These are phyloP conservation scores for Caenorhabditis briggsae DNA, from an alignment of 1,140 invertebrate species.

Conservation along the genomic window DNA sequence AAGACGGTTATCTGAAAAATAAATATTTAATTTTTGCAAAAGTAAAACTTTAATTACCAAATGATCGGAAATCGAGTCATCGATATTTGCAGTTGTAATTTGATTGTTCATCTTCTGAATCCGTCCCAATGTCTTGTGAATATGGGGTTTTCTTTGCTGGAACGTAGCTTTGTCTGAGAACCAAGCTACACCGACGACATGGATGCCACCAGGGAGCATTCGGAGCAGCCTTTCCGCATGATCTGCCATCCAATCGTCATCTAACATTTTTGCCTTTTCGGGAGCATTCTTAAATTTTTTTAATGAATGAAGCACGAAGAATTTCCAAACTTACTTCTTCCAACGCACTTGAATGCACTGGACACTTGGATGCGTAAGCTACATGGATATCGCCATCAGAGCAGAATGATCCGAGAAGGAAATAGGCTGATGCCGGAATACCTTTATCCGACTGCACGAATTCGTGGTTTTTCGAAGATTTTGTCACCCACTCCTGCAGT, in stretches of 20 bases:
- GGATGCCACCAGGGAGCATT: constrained; percentile 62
- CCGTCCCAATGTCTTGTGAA: constrained; percentile 44
- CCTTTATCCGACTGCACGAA: constrained; percentile 30
- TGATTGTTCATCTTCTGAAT: constrained; percentile 54
- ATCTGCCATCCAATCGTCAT: constrained; percentile 63
- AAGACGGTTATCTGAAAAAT: constrained; percentile 54
- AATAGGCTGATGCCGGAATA: constrained; percentile 55
- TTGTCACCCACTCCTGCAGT: constrained; percentile 30
- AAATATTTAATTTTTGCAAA: not conserved
- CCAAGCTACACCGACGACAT: constrained; percentile 60
- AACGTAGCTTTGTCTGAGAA: constrained; percentile 56
- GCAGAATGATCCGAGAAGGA: constrained; percentile 58
- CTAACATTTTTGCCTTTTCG: constrained; percentile 42
- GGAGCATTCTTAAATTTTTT: constrained; percentile 52
- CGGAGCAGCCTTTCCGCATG: constrained; percentile 54
- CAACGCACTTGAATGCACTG: constrained; percentile 27
- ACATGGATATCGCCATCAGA: constrained; percentile 63
- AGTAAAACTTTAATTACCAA: constrained; percentile 21
- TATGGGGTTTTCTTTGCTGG: constrained; percentile 35
- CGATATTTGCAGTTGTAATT: constrained; percentile 56
- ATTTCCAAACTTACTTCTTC: not conserved
- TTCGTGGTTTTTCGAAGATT: constrained; percentile 34
- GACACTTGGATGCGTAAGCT: constrained; percentile 61
- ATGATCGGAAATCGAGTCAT: constrained; percentile 32
- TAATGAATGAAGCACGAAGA: not conserved